Evolutionary conservation across 2,888 invertebrate genomes (phyloP).

Genomic region (Drosophila merina): DNA sequence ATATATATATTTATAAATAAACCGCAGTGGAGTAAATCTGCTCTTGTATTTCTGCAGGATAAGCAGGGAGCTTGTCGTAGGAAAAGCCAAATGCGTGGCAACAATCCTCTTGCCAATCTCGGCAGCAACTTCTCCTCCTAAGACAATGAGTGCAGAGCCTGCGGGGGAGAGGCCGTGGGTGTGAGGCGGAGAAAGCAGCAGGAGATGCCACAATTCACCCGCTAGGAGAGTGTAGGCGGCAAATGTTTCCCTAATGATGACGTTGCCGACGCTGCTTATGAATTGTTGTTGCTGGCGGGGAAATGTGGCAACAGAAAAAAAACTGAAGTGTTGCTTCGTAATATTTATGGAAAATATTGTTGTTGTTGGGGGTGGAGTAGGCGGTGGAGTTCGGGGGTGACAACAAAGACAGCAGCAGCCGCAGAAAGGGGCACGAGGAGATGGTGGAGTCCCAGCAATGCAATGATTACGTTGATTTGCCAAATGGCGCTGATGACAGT

Average conservation of each 20-base stretch:
- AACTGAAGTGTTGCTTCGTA: constrained; percentile 70
- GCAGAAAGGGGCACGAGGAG: not conserved
- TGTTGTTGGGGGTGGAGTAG: constrained; percentile 43
- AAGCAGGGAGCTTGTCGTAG: constrained; percentile 22
- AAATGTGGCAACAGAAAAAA: constrained; percentile 73
- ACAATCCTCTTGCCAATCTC: constrained; percentile 42
- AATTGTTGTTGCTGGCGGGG: constrained; percentile 56
- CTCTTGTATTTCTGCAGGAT: not conserved
- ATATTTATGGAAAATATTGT: constrained; percentile 72
- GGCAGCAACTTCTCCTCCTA: constrained; percentile 47
- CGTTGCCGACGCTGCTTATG: constrained; percentile 47
- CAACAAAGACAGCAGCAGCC: constrained; percentile 55
- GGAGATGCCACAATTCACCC: constrained; percentile 51
- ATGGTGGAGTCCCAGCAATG: constrained; percentile 19
- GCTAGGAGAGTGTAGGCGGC: constrained; percentile 61
- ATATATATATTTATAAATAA: not conserved
- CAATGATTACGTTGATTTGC: constrained; percentile 78
- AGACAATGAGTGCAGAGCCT: constrained; percentile 68
- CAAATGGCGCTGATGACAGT: constrained; percentile 77
- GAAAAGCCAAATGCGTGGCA: constrained; percentile 45
- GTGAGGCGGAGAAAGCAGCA: constrained; percentile 43
- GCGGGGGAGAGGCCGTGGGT: constrained; percentile 39
- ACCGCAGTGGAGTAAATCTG: not conserved
- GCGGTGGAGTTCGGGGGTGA: constrained; percentile 54
- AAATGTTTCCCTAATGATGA: constrained; percentile 72